Conservation (phyloP, 1,140 invertebrate species). For the Cephus cinctus region DNA sequence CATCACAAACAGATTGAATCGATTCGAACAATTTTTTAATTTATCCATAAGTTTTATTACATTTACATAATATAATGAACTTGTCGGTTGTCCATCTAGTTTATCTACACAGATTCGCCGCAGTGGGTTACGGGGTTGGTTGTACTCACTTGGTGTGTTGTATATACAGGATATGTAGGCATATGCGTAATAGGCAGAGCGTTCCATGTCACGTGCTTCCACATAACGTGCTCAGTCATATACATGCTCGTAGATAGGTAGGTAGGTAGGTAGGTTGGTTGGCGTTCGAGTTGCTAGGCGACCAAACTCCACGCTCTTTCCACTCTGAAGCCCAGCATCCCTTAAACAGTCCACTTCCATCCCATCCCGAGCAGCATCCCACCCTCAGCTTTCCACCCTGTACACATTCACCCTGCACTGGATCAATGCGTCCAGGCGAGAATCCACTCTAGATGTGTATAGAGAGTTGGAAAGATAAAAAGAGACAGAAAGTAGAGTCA, state of each 20-base stretch:
- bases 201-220: too few species aligned
- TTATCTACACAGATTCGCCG: too few species aligned
- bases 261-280: constrained; percentile 15
- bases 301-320: constrained; percentile 20
- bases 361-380: constrained; percentile 9
- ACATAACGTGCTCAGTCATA: constrained; percentile 2
- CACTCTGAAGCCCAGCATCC: constrained; percentile 19
- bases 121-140: constrained; percentile 10
- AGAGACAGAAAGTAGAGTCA: too few species aligned
- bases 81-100: too few species aligned
- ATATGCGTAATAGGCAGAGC: not conserved
- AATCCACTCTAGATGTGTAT: constrained; percentile 16
- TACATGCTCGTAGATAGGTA: constrained; percentile 9
- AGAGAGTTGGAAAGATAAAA: constrained; percentile 1
- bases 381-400: constrained; percentile 14
- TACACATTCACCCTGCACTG: constrained; percentile 12
- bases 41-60: too few species aligned
- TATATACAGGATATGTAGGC: not conserved
- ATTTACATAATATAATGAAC: too few species aligned
- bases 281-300: constrained; percentile 22
- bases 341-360: constrained; percentile 17
- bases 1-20: too few species aligned
- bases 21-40: too few species aligned
- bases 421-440: constrained; percentile 26
- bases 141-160: not conserved